A percentile compares a stretch with the other conserved stretches of the same genome.
phyloP scores from a whole-genome alignment of 2,797 vertebrate species.

The Anableps anableps region DNA sequence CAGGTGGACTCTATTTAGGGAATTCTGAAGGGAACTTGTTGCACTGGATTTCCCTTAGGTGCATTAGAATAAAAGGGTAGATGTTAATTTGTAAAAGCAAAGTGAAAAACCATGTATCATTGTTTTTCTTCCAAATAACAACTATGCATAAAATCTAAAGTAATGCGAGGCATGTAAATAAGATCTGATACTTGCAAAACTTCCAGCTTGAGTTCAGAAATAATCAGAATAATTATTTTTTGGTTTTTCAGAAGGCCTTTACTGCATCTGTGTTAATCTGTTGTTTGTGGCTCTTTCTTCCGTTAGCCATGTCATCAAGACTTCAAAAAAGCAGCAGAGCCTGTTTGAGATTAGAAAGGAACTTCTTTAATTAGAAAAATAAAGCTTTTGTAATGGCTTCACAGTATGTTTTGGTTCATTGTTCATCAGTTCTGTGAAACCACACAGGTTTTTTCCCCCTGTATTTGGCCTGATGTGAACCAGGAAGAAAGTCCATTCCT shows the following conservation, averaged over 20 bases:
- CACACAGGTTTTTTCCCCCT: background rate
- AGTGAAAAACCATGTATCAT: background rate
- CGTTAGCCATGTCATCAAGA: background rate
- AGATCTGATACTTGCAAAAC: background rate
- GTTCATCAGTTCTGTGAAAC: background rate
- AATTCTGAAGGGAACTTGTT: background rate
- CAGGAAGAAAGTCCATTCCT: slow-evolving; percentile 1
- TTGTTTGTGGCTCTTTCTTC: background rate
- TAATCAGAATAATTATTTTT: background rate
- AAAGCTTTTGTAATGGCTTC: background rate
- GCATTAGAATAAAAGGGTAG: background rate
- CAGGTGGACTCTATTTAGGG: background rate
- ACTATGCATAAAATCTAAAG: background rate
- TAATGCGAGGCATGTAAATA: background rate
- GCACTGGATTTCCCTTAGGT: background rate
- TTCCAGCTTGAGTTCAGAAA: background rate
- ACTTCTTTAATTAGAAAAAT: slow-evolving; percentile 2
- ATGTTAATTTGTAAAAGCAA: background rate
- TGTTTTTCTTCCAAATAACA: background rate
- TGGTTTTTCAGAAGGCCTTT: background rate
- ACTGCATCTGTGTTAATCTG: background rate
- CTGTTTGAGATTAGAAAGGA: background rate
- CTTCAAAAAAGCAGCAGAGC: background rate
- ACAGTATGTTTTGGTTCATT: background rate
- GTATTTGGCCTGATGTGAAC: background rate